Evolutionary conservation across 2,113 vertebrate genomes (phyloP).

Genomic region (Hydrochoerus hydrochaeris): DNA sequence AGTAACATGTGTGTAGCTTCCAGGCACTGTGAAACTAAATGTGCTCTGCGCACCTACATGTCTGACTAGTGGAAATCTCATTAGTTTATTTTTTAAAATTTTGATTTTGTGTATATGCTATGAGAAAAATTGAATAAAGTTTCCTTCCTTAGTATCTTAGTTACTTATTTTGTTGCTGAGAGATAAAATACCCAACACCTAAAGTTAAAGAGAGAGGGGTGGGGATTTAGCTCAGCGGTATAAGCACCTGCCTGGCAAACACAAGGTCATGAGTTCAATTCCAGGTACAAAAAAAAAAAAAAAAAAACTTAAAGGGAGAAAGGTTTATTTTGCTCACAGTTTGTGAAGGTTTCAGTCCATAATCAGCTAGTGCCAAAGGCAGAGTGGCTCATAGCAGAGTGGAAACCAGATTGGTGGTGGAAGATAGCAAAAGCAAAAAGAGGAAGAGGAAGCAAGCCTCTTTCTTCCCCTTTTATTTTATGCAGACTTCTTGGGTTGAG

Average conservation of each 20-base stretch:
- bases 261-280: too few relatives aligned
- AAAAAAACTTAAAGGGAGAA: too few relatives aligned
- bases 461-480: not conserved
- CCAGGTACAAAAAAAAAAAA: too few relatives aligned
- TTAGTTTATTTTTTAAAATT: not conserved
- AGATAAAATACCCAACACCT: not conserved
- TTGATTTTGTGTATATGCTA: not conserved
- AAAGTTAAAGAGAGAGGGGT: not conserved
- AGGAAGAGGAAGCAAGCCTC: too few relatives aligned
- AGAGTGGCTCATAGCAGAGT: not conserved
- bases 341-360: not conserved
- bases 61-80: not conserved
- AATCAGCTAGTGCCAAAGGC: not conserved
- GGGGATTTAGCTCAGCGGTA: too few relatives aligned
- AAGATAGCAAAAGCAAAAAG: not conserved
- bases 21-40: not conserved
- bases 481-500: not conserved
- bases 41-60: not conserved
- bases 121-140: not conserved
- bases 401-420: not conserved
- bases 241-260: too few relatives aligned
- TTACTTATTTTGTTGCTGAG: not conserved
- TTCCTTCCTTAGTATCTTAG: not conserved
- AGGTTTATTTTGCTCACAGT: not conserved
- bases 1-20: not conserved